A percentile compares a stretch with the other conserved stretches of the same genome.
Conservation (phyloP, 1,140 invertebrate genomes). For the Zaprionus ornatus region DNA sequence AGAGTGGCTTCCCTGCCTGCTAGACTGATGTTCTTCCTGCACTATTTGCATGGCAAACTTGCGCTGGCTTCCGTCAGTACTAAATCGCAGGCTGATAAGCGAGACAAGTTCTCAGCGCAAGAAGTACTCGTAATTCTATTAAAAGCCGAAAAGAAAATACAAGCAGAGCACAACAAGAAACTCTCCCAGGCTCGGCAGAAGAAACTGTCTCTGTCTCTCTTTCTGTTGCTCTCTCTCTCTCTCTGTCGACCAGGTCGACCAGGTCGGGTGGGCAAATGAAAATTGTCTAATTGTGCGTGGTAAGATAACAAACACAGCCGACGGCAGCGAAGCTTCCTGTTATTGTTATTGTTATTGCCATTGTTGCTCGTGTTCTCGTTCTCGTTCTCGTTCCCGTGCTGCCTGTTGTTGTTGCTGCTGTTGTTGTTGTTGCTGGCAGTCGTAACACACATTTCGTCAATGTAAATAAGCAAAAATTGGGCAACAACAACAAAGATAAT, state of each 20-base stretch:
- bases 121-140: slow-evolving; percentile 50
- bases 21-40: neutral
- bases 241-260: neutral
- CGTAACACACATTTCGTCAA: slow-evolving; percentile 75
- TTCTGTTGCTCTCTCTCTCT: neutral
- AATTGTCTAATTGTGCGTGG: slow-evolving; percentile 82
- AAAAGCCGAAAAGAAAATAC: slow-evolving; percentile 38
- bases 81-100: neutral
- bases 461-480: slow-evolving; percentile 73
- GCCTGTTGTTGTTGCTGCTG: slow-evolving; percentile 30
- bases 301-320: slow-evolving; percentile 76
- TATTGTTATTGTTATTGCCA: slow-evolving; percentile 61
- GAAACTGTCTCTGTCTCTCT: neutral
- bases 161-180: slow-evolving; percentile 53
- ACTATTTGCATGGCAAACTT: neutral
- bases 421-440: slow-evolving; percentile 39
- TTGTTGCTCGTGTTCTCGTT: slow-evolving; percentile 43
- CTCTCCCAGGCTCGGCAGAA: slow-evolving; percentile 50
- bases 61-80: neutral
- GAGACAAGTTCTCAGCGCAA: neutral
- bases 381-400: slow-evolving; percentile 33
- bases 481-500: slow-evolving; percentile 70
- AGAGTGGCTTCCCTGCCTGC: neutral
- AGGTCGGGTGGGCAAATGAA: slow-evolving; percentile 53
- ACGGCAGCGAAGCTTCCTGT: slow-evolving; percentile 67